Evolutionary conservation across 2,797 vertebrate species (phyloP), one percentile per base, ranked within the genome.

Genomic region (Apogon talboti): DNA sequence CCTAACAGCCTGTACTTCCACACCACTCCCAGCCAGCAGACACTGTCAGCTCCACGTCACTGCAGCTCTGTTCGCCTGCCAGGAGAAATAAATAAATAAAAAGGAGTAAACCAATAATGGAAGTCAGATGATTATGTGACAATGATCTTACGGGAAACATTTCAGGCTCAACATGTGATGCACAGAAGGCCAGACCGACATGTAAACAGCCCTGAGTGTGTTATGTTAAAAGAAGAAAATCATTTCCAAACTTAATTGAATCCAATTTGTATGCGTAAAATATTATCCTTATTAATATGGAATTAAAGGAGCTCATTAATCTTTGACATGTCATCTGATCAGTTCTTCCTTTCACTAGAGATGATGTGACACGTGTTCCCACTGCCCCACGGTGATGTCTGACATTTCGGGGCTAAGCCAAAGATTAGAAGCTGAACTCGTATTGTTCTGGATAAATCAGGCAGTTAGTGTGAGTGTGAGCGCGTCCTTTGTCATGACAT

Each of bases 121-220:
- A 70, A 76, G 71, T 89, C 90, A 90, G 86, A 87, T 86, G 85
- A 87, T 79, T 48, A 73, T 77, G 81, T 80, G 82, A 85, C 75
- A 75, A 51, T 72, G 82, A 84, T 75, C 76, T 83, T 82, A 71
- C 9, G 30, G 61, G 78, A 85, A 85, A 75, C 46, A 1, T 76
- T 66, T 73, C n/a, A 52, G 47, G 11, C 57, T 60, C 28, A 54
- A 58, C 76, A 83, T 81, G 65, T 81, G 84, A 89, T 55, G 35
- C 63, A 63, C 78, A 85, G 62, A 65, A 58, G 47, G 33, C 71
- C 59, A 19, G 33, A 18, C 47, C 45, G 7, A 14, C 33, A 35
- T 43, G 33, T 18, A 18, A 45, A 52, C 43, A 35, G 40, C 41
- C 54, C 53, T 46, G 43, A 55, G 51, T 12, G 21, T 18, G 14